Percentiles rank a stretch among this genome's conserved stretches.
phyloP scores from a whole-genome alignment of 2,888 invertebrate species.

The Oeneis ivallda region DNA sequence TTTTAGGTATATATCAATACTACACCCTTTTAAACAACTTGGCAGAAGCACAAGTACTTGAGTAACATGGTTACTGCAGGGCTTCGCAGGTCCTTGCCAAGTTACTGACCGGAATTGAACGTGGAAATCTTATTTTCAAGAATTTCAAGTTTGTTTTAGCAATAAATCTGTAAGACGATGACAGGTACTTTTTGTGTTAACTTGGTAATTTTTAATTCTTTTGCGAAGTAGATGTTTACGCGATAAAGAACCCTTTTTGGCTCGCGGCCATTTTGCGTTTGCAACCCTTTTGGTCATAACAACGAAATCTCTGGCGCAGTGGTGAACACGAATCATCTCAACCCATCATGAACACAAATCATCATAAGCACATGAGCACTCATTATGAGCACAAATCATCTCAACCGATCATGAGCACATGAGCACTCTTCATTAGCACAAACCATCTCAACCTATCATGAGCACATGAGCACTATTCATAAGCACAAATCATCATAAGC shows the following conservation, averaged over 20 bases:
- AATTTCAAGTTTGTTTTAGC: conserved; percentile 11
- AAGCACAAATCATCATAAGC: no score
- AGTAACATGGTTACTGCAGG: conserved; percentile 23
- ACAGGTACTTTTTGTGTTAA: conserved; percentile 15
- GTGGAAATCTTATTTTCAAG: conserved; percentile 17
- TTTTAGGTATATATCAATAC: conserved; percentile 7
- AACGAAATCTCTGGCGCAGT: not conserved
- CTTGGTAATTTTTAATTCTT: not conserved
- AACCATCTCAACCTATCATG: no score
- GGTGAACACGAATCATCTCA: no score
- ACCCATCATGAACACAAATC: no score
- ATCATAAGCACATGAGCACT: no score
- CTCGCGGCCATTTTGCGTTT: not conserved
- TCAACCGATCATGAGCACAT: no score
- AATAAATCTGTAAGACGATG: conserved; percentile 16
- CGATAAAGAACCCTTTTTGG: conserved; percentile 1
- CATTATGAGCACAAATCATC: no score
- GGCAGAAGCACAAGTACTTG: conserved; percentile 18
- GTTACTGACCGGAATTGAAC: conserved; percentile 34
- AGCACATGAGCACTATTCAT: no score
- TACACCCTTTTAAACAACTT: conserved; percentile 33
- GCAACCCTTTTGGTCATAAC: not conserved
- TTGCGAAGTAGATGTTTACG: not conserved
- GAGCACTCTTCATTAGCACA: no score
- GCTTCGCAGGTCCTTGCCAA: conserved; percentile 31